Base-by-base conservation (phyloP, 2,113 vertebrate genomes). In the Aptenodytes forsteri region DNA sequence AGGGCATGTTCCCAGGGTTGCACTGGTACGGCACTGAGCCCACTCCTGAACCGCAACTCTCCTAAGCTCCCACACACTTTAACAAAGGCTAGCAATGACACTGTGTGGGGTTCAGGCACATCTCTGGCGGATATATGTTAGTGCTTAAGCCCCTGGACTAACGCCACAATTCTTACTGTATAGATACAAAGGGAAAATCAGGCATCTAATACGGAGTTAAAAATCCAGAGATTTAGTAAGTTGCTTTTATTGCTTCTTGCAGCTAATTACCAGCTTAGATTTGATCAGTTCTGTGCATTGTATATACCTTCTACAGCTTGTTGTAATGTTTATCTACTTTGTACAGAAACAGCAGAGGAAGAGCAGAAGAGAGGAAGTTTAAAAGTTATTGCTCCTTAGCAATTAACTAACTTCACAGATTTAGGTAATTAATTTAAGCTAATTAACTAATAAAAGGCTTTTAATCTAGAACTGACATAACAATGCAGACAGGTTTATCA, bases 41-140 rank as follows among this genome's bases (percentile, higher is more conserved):
- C 11, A 0, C 30, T 32, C 36, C 54, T 16, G 62, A 89, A 76
- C 47, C 15, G 34, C 70, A 61, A 5, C 47, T 55, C 36, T 38
- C 6, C 21, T 8, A 16, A 30, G 29, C 16, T 62, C 46, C 72
- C 25, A 2, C 4, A 29, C 17, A 10, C 9, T 40, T 26, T 23
- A 62, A 30, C 56, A 47, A 59, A 83, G 75, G 18, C 3, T 7
- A 34, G 56, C 29, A 34, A 25, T 13, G 36, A 22, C 25, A 26
- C 29, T 30, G 16, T 6, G 16, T 12, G 23, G 32, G 47, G 10
- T 26, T 62, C 15, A 13, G 36, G 42, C 25, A 55, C 10, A 34
- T 32, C 12, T 56, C 56, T 62, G 36, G 6, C 14, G 32, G 21
- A 76, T 90, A 13, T 11, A 71, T 0, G 0, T 15, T 27, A 38